Conservation (phyloP, 1,140 invertebrate species). For the Drosophila navojoa region DNA sequence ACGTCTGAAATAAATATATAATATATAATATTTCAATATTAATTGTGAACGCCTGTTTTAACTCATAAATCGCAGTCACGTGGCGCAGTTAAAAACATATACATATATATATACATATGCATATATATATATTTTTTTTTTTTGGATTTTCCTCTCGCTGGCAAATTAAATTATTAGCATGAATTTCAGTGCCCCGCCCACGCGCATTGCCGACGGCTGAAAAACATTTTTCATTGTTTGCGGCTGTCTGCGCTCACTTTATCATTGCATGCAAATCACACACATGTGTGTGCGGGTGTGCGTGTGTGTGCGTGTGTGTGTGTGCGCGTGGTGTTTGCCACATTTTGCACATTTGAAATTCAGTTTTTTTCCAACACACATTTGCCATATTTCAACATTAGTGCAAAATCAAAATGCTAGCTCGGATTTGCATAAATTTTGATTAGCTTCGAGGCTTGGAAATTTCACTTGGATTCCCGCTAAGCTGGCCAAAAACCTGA, state of each 20-base stretch:
- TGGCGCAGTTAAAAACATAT: slow-evolving; percentile 46
- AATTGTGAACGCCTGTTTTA: slow-evolving; percentile 53
- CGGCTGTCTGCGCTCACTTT: slow-evolving; percentile 76
- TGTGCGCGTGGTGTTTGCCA: slow-evolving; percentile 25
- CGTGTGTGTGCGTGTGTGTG: slow-evolving; percentile 22
- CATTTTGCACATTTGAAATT: slow-evolving; percentile 73
- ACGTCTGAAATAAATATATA: slow-evolving; percentile 57
- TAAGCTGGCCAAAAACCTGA: background rate
- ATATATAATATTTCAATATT: slow-evolving; percentile 56
- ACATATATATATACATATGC: background rate
- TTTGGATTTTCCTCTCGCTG: slow-evolving; percentile 46
- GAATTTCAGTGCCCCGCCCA: background rate
- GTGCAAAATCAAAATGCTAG: slow-evolving; percentile 54
- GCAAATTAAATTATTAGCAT: slow-evolving; percentile 69
- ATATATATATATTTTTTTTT: slow-evolving; percentile 21
- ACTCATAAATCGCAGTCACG: slow-evolving; percentile 76
- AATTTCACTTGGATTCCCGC: background rate
- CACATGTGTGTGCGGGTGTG: background rate
- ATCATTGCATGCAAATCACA: slow-evolving; percentile 66
- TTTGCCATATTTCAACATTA: slow-evolving; percentile 74
- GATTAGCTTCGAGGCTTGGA: slow-evolving; percentile 38
- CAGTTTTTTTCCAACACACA: slow-evolving; percentile 65
- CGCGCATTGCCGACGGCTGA: slow-evolving; percentile 44
- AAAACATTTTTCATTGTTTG: slow-evolving; percentile 80
- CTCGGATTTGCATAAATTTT: slow-evolving; percentile 76